Base-by-base conservation (phyloP, 2,797 vertebrate species). In the Rhinatrema bivittatum region DNA sequence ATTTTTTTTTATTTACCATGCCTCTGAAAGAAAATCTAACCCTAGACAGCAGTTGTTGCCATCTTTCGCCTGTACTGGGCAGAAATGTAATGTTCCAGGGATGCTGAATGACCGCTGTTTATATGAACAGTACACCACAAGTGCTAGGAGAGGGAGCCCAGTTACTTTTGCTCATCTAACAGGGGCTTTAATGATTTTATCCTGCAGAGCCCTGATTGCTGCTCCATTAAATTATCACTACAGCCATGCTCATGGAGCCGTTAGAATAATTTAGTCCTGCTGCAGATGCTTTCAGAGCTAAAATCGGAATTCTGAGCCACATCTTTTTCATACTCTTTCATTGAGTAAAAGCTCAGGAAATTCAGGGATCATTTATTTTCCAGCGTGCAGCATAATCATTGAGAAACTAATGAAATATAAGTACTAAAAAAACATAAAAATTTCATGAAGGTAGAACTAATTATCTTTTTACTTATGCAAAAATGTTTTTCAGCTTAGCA, bases 321-420 rank as follows among this genome's bases (percentile, higher is more conserved):
- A n/a, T n/a, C n/a, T 52, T 47, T 36, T 37, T 37, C 29, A 51
- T 20, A 51, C 43, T 49, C 54, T 56, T 44, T 20, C 18, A 52
- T 48, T 14, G 21, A 46, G 31, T 55, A 36, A 50, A 33, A 62
- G 53, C 18, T 37, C 43, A 55, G 69, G 62, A 55, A 55, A 50
- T 25, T 23, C 36, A 28, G 53, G 45, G 62, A 52, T 48, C 53
- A 31, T 61, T 65, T 55, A 56, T 56, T 56, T 66, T 71, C 17
- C 24, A 32, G 42, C 20, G 59, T 29, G 24, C 37, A 21, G n/a
- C n/a, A 50, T 55, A 25, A 18, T 29, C 19, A 51, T 52, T 46
- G 46, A 63, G 28, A 25, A 58, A 33, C 34, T 52, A 62, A 62
- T 18, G n/a, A n/a, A 28, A 58, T 61, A 51, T 38, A 50, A 51